These are phyloP conservation scores for Paragorgia papillata DNA, from an alignment of 92 coral and sea anemone species.

Conservation along the genomic window DNA sequence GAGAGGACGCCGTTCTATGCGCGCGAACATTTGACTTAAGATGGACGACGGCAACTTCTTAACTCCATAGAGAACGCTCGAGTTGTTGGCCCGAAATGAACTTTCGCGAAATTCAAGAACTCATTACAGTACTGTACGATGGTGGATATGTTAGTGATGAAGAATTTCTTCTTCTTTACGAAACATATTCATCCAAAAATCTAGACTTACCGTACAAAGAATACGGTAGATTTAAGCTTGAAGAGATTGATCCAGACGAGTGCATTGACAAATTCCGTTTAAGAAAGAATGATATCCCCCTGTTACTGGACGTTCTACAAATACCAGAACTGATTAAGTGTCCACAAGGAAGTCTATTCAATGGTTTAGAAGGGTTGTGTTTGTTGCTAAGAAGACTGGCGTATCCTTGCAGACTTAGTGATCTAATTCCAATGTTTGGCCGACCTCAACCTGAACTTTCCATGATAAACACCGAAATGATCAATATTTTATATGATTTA, in stretches of 20 bases:
- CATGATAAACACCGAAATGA: conserved; percentile 30
- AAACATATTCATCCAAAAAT: neutral
- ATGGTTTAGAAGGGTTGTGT: conserved; percentile 11
- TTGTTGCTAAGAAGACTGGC: conserved; percentile 19
- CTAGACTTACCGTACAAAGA: conserved; percentile 2
- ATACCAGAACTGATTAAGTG: conserved; percentile 11
- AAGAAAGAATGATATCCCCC: conserved; percentile 1
- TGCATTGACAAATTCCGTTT: conserved; percentile 7
- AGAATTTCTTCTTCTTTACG: conserved; percentile 10
- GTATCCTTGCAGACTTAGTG: conserved; percentile 22
- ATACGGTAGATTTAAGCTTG: neutral
- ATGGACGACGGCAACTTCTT: no score
- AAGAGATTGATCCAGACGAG: neutral
- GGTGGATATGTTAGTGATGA: conserved; percentile 4
- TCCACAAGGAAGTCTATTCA: conserved; percentile 11
- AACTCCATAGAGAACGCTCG: no score
- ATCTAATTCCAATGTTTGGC: conserved; percentile 19
- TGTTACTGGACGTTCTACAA: neutral
- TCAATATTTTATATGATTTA: conserved; percentile 3
- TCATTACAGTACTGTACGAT: neutral
- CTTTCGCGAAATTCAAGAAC: neutral
- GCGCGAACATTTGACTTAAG: no score
- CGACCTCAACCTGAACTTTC: conserved; percentile 34
- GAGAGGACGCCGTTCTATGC: no score
- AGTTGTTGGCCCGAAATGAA: no score